These are phyloP conservation scores for Peromyscus attwateri DNA, from an alignment of 2,797 vertebrate genomes.

Conservation along the genomic window DNA sequence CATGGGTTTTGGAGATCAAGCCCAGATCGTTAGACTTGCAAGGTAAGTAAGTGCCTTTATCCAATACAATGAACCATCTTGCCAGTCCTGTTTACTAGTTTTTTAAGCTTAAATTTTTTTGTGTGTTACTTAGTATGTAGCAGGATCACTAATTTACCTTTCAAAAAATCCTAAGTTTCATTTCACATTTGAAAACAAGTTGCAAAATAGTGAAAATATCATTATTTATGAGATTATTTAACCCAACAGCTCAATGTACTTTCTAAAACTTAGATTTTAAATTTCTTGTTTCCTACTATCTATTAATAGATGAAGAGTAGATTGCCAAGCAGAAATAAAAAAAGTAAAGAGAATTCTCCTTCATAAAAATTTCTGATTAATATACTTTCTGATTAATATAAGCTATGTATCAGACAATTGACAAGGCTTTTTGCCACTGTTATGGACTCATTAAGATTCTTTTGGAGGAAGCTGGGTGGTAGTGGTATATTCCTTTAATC, in stretches of 20 bases:
- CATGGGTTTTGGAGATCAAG: background rate
- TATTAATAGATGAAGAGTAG: conserved; percentile 17
- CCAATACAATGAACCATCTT: background rate
- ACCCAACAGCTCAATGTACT: background rate
- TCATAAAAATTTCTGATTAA: conserved; percentile 52
- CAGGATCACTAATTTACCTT: conserved; percentile 5
- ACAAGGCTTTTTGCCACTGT: background rate
- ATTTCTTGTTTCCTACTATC: background rate
- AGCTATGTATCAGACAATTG: background rate
- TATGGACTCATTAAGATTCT: background rate
- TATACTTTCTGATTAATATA: conserved; percentile 26
- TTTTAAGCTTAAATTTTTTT: conserved; percentile 51
- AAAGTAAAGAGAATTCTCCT: conserved; percentile 23
- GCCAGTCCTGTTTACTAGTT: background rate
- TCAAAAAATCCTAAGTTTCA: background rate
- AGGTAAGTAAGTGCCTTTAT: background rate
- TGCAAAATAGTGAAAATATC: background rate
- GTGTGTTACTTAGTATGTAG: background rate
- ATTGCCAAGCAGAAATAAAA: conserved; percentile 7
- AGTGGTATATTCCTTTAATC: no score
- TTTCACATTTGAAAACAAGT: conserved; percentile 52
- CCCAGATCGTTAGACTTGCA: background rate
- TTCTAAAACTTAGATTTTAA: conserved; percentile 48
- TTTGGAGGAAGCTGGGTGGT: no score
- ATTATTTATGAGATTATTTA: conserved; percentile 17